Evolutionary conservation across 2,888 invertebrate genomes (phyloP).

Genomic region (Acheta domesticus): DNA sequence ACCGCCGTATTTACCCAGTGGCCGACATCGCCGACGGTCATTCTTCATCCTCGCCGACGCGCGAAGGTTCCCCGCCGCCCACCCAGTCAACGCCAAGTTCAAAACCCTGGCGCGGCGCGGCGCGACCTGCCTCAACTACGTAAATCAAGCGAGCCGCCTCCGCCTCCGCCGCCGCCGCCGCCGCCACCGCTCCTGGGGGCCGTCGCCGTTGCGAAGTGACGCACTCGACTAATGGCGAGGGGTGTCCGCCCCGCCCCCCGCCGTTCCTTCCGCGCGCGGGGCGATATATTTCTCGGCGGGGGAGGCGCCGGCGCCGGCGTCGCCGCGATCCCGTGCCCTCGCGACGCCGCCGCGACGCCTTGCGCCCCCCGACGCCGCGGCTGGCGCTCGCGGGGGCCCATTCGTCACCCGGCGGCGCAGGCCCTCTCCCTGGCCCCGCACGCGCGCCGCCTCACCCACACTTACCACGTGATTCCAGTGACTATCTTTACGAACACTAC

Average conservation of each 20-base stretch:
- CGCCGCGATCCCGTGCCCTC: background rate
- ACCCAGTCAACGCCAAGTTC: constrained; percentile 34
- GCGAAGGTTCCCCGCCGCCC: constrained; percentile 6
- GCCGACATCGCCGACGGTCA: constrained; percentile 28
- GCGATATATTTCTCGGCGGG: constrained; percentile 23
- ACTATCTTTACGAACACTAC: no score
- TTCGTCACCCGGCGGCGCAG: no score
- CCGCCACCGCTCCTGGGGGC: constrained; percentile 20
- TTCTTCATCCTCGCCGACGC: constrained; percentile 28
- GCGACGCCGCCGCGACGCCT: background rate
- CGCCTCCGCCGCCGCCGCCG: constrained; percentile 28
- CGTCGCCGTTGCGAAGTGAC: background rate
- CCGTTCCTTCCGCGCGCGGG: background rate
- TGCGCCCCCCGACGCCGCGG: background rate
- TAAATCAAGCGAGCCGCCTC: constrained; percentile 34
- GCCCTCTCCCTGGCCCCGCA: no score
- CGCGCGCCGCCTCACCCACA: no score
- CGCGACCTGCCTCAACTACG: constrained; percentile 35
- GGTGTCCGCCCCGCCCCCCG: constrained; percentile 28
- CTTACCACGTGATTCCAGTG: no score
- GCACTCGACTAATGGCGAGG: constrained; percentile 34
- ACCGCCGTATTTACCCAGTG: constrained; percentile 27
- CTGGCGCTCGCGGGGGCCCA: no score
- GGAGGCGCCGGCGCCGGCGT: background rate
- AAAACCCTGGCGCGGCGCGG: constrained; percentile 29